A percentile compares a stretch with the other conserved stretches of the same genome.
Conservation (phyloP, 2,797 vertebrate genomes). For the Oryzias dopingdopingensis region DNA sequence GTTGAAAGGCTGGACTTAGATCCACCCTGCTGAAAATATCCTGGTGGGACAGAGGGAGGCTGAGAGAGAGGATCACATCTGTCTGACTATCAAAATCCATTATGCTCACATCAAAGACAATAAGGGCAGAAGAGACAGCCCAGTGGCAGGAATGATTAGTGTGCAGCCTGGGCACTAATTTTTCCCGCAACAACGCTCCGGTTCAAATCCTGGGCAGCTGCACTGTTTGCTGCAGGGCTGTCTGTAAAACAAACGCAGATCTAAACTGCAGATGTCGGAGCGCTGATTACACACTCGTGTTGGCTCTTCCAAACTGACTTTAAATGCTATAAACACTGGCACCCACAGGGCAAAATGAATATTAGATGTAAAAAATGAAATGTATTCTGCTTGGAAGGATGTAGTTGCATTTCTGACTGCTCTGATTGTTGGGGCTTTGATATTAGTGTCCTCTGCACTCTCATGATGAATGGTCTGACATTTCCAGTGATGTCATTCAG, state of each 20-base stretch:
- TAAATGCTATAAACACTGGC: not conserved
- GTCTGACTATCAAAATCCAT: constrained; percentile 22
- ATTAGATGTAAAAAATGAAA: not conserved
- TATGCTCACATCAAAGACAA: constrained; percentile 19
- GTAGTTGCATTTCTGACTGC: not conserved
- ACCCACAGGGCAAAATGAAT: not conserved
- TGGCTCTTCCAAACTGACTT: not conserved
- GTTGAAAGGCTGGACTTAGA: not conserved
- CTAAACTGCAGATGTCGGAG: not conserved
- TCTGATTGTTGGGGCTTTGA: too few relatives aligned
- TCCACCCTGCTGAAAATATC: constrained; percentile 22
- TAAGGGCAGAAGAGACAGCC: constrained; percentile 9
- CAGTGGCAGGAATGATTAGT: not conserved
- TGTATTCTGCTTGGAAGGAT: not conserved
- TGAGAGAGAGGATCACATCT: constrained; percentile 14
- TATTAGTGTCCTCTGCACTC: too few relatives aligned
- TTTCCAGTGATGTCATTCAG: too few relatives aligned
- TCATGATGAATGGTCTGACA: too few relatives aligned
- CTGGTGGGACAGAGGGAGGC: constrained; percentile 6
- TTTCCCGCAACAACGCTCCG: not conserved
- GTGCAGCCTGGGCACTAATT: not conserved
- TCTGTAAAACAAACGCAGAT: not conserved
- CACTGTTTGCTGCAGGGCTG: not conserved
- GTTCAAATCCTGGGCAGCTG: not conserved
- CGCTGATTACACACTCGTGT: not conserved